These are phyloP conservation scores for Haplochromis vanheusdeni DNA, from an alignment of 2,113 vertebrate genomes.

Conservation along the genomic window DNA sequence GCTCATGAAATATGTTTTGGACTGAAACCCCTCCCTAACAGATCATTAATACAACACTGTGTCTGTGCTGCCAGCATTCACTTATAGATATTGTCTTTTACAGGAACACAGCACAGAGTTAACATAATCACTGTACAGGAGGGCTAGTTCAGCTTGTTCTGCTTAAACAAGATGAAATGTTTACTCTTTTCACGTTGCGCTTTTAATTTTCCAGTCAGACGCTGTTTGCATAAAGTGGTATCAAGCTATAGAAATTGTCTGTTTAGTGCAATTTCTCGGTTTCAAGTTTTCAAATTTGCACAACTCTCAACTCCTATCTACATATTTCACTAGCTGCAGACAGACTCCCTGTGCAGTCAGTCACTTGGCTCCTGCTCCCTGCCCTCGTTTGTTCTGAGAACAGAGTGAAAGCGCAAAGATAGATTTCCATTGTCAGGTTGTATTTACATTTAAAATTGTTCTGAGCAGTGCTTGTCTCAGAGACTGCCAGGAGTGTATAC, in stretches of 20 bases:
- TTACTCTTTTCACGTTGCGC: not conserved
- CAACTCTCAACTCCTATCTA: not conserved
- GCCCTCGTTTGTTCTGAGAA: constrained; percentile 20
- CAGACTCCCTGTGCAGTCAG: constrained; percentile 6
- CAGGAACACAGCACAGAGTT: not conserved
- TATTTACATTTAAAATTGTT: constrained; percentile 60
- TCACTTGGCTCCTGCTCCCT: constrained; percentile 1
- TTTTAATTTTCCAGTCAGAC: not conserved
- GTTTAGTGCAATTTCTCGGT: not conserved
- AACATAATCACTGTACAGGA: constrained; percentile 11
- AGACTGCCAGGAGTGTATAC: constrained; percentile 28
- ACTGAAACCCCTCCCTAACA: constrained; percentile 61
- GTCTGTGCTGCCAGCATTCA: constrained; percentile 40
- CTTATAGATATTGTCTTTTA: constrained; percentile 25
- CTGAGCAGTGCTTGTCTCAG: constrained; percentile 27
- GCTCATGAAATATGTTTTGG: constrained; percentile 67
- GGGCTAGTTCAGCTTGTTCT: constrained; percentile 19
- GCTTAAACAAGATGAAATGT: not conserved
- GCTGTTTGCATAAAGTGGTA: not conserved
- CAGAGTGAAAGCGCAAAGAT: constrained; percentile 10
- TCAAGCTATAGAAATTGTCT: not conserved
- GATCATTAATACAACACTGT: constrained; percentile 40
- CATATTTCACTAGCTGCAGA: not conserved
- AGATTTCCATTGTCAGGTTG: constrained; percentile 37
- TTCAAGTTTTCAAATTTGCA: not conserved